Evolutionary conservation across 2,113 vertebrate genomes (phyloP), one percentile per base, ranked within the genome.

Genomic region (Trematocara macrostoma): DNA sequence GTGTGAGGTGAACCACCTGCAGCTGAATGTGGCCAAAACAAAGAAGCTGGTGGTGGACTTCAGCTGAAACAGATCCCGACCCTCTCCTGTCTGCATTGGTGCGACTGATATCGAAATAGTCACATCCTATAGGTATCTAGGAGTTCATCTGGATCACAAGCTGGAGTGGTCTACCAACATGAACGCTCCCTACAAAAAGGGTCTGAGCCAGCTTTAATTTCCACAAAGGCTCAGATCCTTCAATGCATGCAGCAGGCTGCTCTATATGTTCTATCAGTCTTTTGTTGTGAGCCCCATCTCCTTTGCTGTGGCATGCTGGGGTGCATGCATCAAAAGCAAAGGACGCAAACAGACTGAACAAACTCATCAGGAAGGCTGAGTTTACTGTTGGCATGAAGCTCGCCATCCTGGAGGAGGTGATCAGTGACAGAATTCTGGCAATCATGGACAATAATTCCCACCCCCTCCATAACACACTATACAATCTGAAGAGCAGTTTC

Each of bases 101-200:
- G 3, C 8, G 3, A 1, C 1, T 59, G 15, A 59, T 59, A 10
- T 59, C 0, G 0, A 59, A 59, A 59, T 59, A 59, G 56, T 1
- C 5, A 59, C 29, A 34, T 34, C 56, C 2, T 34, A 34, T 10
- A 11, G 3, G 56, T 34, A 34, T 59, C 56, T 31, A 16, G 56
- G 56, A 59, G 14, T 59, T 59, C 29, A 59, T 10, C 5, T 59
- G 56, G 56, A 59, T 59, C 0, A 34, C 29, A 59, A 2, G 56
- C 29, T 59, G 15, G 0, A 4, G 8, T 59, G 1, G 29, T 59
- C 56, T 59, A 18, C 14, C 23, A 29, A 29, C 12, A 57, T 5
- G 55, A 56, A 56, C 2, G 26, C 8, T 34, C 14, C 29, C 56
- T 59, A 59, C 1, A 59, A 59, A 61, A 15, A 61, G 29, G 29